Evolutionary conservation across 1,140 invertebrate species (phyloP).

Genomic region (Bactericera cockerelli): DNA sequence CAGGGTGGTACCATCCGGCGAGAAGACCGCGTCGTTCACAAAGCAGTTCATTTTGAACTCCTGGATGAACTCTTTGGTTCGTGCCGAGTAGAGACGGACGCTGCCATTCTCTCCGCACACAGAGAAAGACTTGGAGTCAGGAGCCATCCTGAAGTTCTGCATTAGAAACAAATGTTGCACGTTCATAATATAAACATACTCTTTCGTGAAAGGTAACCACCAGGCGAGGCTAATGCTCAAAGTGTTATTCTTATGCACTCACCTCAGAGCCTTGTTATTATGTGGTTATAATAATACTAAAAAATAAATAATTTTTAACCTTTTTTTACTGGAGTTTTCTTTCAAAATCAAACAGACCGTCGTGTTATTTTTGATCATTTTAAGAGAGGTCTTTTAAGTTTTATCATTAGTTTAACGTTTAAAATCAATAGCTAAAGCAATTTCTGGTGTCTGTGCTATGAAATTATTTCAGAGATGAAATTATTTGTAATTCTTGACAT

Average conservation of each 20-base stretch:
- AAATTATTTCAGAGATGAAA: no score
- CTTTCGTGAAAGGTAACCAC: no score
- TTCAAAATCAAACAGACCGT: neutral
- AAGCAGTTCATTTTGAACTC: slow-evolving; percentile 62
- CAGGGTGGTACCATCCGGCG: slow-evolving; percentile 44
- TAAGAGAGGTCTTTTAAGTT: no score
- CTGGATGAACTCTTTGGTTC: slow-evolving; percentile 57
- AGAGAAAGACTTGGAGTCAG: slow-evolving; percentile 59
- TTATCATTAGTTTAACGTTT: no score
- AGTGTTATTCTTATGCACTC: no score
- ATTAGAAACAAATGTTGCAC: neutral
- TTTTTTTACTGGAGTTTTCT: neutral
- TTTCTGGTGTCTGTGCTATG: no score
- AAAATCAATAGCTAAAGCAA: no score
- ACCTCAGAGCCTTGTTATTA: no score
- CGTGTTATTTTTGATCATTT: neutral
- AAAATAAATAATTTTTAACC: neutral
- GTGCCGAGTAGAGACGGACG: slow-evolving; percentile 53
- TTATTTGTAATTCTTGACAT: neutral
- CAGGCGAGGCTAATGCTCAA: no score
- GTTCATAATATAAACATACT: neutral
- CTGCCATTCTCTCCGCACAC: slow-evolving; percentile 55
- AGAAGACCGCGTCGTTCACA: slow-evolving; percentile 50
- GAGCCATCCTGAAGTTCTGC: slow-evolving; percentile 58
- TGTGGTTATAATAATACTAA: neutral